phyloP scores from a whole-genome alignment of 1,140 invertebrate species.

The Caenorhabditis brenneri region DNA sequence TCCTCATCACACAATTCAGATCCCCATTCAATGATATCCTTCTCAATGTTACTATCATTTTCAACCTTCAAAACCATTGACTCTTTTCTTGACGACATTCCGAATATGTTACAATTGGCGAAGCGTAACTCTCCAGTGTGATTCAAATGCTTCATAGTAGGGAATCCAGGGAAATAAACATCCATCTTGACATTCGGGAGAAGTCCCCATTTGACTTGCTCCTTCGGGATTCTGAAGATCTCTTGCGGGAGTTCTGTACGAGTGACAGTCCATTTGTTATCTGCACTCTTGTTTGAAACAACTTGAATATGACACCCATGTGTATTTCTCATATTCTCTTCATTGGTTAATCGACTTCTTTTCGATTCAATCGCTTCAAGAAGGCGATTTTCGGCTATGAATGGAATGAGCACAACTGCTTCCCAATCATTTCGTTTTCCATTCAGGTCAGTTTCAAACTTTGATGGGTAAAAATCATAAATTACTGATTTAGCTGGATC shows the following conservation, averaged over 20 bases:
- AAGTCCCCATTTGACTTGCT: slow-evolving; percentile 79
- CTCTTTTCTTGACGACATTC: slow-evolving; percentile 80
- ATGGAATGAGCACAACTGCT: slow-evolving; percentile 92
- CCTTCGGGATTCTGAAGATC: slow-evolving; percentile 72
- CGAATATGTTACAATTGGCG: slow-evolving; percentile 83
- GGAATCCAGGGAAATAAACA: slow-evolving; percentile 86
- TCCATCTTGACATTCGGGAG: slow-evolving; percentile 78
- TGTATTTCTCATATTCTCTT: slow-evolving; percentile 80
- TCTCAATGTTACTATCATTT: slow-evolving; percentile 69
- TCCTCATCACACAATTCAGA: slow-evolving; percentile 78
- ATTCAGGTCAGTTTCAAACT: slow-evolving; percentile 84
- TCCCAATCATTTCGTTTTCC: slow-evolving; percentile 96
- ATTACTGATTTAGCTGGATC: slow-evolving; percentile 79
- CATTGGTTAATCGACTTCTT: slow-evolving; percentile 74
- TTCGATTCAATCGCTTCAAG: slow-evolving; percentile 81
- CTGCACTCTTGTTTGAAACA: not conserved
- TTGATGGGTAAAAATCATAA: slow-evolving; percentile 84
- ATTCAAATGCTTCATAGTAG: slow-evolving; percentile 82
- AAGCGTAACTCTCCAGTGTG: slow-evolving; percentile 76
- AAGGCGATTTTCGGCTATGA: slow-evolving; percentile 85
- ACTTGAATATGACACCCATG: slow-evolving; percentile 83
- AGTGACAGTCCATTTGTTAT: not conserved
- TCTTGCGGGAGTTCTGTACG: slow-evolving; percentile 54
- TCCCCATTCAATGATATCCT: slow-evolving; percentile 64
- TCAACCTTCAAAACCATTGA: slow-evolving; percentile 81